Evolutionary conservation across 1,140 invertebrate species (phyloP), one percentile per base, ranked within the genome.

Genomic region (Sycophaga agraensis): DNA sequence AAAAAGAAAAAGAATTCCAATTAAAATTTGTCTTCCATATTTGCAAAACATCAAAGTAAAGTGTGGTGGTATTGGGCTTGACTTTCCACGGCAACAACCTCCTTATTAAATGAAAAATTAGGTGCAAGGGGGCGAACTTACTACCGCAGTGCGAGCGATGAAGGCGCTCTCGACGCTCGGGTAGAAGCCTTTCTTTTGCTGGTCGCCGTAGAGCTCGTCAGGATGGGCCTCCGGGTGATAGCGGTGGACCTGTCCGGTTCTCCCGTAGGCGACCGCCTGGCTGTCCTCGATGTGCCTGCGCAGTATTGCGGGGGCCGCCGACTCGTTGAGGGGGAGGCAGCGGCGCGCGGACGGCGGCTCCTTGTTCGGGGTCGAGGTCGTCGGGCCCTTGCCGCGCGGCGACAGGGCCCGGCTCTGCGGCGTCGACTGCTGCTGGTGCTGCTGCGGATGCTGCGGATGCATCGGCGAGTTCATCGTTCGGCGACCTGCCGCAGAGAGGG

Each of bases 131-230:
- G 26, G 28, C 24, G 48, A 19, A 74, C 78, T 78, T 58, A 81
- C 79, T 21, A 81, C 79, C 9, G 79, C 79, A 17, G 79, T 81
- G 65, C 79, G 75, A 0, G 79, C 78, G 17, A 80, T 77, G 50
- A 80, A 81, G 2, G 79, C 78, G 51, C 73, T 79, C 49, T 80
- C 79, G 2, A 78, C 75, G 48, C 69, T 75, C 19, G 76, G 70
- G 39, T 79, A 79, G 4, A 63, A 63, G 17, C 34, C 17, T 7
- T 21, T 7, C 14, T 42, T 11, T 65, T 69, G 40, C 43, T 71
- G 51, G 71, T 68, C 55, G 70, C 74, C 40, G 69, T 74, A 45
- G 70, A 63, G 9, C 48, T 39, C 6, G 51, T 58, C 56, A 68
- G 67, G 28, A 11, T 4, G 21, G 70, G 50, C 51, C 35, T 48